These are phyloP conservation scores for Cricetomys ansorgei DNA, from an alignment of 2,113 vertebrate species.

Conservation along the genomic window DNA sequence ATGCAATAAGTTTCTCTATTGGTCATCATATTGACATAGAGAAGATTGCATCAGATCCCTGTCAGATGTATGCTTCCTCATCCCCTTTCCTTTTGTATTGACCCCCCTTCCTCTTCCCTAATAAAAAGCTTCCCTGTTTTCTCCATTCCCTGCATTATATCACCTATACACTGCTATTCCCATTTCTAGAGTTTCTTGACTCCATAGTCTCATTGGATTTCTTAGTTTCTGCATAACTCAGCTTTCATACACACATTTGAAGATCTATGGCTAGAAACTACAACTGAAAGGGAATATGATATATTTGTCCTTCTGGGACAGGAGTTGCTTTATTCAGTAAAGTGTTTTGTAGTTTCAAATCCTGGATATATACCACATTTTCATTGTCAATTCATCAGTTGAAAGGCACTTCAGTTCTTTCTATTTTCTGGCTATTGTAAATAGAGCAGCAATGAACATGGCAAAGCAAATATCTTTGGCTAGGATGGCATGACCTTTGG, in stretches of 20 bases:
- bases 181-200: neutral
- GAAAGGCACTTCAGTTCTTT: neutral
- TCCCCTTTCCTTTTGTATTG: neutral
- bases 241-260: neutral
- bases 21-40: neutral
- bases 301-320: neutral
- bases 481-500: neutral
- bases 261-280: neutral
- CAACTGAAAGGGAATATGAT: neutral
- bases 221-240: neutral
- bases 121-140: neutral
- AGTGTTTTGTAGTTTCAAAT: neutral
- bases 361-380: neutral
- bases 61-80: neutral
- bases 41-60: neutral
- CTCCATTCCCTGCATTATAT: neutral
- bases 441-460: neutral
- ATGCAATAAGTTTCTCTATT: neutral
- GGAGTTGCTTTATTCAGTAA: neutral
- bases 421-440: neutral
- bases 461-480: neutral
- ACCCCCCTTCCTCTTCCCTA: neutral
- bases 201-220: neutral
- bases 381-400: neutral
- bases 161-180: neutral